Evolutionary conservation across 2,113 vertebrate genomes (phyloP), one percentile per base, ranked within the genome.

Genomic region (Miniopterus natalensis): DNA sequence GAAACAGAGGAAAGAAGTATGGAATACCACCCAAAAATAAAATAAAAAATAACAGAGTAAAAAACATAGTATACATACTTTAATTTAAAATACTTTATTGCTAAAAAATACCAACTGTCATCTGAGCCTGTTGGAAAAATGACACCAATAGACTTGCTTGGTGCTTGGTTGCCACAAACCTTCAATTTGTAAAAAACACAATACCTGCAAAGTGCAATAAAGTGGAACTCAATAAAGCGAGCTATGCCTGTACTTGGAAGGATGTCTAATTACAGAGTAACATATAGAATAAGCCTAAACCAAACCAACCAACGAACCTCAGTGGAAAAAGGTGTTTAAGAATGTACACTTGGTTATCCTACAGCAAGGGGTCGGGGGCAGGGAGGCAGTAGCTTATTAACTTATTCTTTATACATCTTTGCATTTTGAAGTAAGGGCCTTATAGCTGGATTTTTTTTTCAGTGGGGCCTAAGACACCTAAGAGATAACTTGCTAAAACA

Each of bases 351-450:
- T 42, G 42, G 3, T 68, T 63, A 49, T 23, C 31, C n/a, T 71
- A 42, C 11, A 57, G 21, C 42, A 45, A 12, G 65, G 36, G 1
- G 14, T 55, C 27, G 2, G 21, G 70, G 15, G 15, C 27, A 49
- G 42, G 13, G 51, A 49, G 27, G 25, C 8, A 55, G 17, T 51
- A 59, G 40, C 31, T 83, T 61, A 57, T 2, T 92, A n/a, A 71
- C 29, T 86, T 73, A 45, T 83, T 68, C 31, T 73, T 77, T 90
- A 18, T 59, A 27, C 1, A 11, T 45, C 8, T 65, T 74, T 89
- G 21, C 20, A 36, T 88, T 65, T 90, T 75, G 40, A 92, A 84
- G 18, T 81, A 68, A 96, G 57, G 29, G 31, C 45, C 13, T 81
- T 31, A 59, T 5, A n/a, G n/a, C 18, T 71, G 14, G 36, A 63